Conservation (phyloP, 2,888 invertebrate genomes). For the Pseudoips prasinana region DNA sequence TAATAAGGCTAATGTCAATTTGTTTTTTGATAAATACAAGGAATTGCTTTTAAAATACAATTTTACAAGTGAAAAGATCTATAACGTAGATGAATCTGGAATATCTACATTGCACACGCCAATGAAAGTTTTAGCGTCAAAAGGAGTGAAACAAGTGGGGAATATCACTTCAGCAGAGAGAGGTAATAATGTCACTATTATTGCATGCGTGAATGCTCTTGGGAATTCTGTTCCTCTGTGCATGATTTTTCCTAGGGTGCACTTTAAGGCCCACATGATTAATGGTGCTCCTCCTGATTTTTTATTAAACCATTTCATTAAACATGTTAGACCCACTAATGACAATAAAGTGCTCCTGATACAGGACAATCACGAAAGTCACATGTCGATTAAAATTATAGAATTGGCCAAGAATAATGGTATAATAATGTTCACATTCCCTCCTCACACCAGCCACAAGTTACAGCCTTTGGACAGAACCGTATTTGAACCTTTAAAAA, state of each 20-base stretch:
- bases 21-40: background rate
- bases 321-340: conserved; percentile 14
- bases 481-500: background rate
- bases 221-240: conserved; percentile 6
- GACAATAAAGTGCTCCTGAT: conserved; percentile 8
- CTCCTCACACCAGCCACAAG: conserved; percentile 25
- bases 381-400: conserved; percentile 16
- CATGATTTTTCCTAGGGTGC: conserved; percentile 7
- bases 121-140: conserved; percentile 22
- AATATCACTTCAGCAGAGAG: background rate
- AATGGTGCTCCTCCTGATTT: conserved; percentile 6
- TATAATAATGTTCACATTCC: conserved; percentile 13
- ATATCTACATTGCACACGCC: conserved; percentile 20
- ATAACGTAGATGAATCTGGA: conserved; percentile 22
- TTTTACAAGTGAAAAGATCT: conserved; percentile 2
- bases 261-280: conserved; percentile 3
- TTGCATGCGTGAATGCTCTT: conserved; percentile 5
- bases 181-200: conserved; percentile 3
- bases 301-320: conserved; percentile 13
- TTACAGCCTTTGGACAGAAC: conserved; percentile 1
- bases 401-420: conserved; percentile 5
- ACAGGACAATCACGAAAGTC: conserved; percentile 24
- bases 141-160: conserved; percentile 4
- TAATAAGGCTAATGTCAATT: conserved; percentile 1
- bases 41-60: background rate